phyloP scores from a whole-genome alignment of 2,797 vertebrate species.

The Microhierax caerulescens region DNA sequence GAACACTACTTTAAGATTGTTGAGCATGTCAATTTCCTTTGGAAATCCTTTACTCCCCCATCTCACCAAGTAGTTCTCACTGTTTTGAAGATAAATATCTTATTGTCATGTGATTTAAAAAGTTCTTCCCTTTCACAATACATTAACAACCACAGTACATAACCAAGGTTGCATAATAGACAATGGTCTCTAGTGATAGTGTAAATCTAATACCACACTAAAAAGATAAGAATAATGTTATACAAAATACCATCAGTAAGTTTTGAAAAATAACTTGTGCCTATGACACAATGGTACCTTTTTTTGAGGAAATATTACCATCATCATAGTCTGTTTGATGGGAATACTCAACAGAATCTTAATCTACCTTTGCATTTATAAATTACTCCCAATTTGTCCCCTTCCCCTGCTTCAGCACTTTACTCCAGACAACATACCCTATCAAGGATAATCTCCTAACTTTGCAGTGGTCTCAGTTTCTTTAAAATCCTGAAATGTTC shows the following conservation, averaged over 20 bases:
- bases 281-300: neutral
- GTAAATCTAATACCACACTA: neutral
- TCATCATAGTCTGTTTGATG: neutral
- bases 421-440: neutral
- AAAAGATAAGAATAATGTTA: neutral
- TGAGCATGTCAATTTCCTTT: conserved; percentile 96
- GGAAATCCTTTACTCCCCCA: conserved; percentile 96
- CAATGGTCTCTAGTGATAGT: neutral
- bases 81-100: conserved; percentile 62
- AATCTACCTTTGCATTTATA: neutral
- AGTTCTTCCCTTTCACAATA: neutral
- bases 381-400: neutral
- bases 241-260: neutral
- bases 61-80: conserved; percentile 95
- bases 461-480: neutral
- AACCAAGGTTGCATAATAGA: neutral
- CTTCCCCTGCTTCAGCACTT: neutral
- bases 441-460: neutral
- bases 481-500: neutral
- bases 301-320: neutral
- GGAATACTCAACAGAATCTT: neutral
- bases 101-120: neutral
- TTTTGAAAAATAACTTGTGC: neutral
- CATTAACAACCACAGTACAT: neutral
- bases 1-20: conserved; percentile 98